A percentile compares a stretch with the other conserved stretches of the same genome.
phyloP scores from a whole-genome alignment of 2,888 invertebrate genomes.

The Rhagophthalmus giganteus region DNA sequence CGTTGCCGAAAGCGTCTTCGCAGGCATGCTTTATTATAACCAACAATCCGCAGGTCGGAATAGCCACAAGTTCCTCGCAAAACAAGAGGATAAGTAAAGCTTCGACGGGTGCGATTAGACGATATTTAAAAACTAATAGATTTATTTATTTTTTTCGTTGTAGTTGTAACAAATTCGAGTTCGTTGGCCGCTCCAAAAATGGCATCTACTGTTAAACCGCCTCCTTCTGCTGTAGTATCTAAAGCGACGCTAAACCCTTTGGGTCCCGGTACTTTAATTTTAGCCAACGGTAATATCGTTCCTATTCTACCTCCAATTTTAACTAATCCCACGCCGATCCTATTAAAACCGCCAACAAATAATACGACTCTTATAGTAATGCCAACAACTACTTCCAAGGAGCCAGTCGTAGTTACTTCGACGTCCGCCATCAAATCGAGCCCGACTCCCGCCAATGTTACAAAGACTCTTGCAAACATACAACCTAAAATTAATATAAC shows the following conservation, averaged over 20 bases:
- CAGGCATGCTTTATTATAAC: constrained; percentile 22
- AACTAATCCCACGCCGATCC: constrained; percentile 37
- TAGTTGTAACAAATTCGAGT: constrained; percentile 45
- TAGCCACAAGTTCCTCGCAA: constrained; percentile 2
- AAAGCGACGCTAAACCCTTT: constrained; percentile 41
- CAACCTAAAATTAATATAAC: constrained; percentile 44
- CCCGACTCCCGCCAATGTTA: constrained; percentile 8
- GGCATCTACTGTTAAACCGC: constrained; percentile 41
- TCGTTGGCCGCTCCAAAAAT: constrained; percentile 44
- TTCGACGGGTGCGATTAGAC: constrained; percentile 21
- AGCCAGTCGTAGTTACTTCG: constrained; percentile 20
- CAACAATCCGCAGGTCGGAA: constrained; percentile 5
- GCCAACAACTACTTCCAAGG: constrained; percentile 24
- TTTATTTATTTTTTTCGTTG: constrained; percentile 19
- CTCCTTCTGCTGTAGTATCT: constrained; percentile 20
- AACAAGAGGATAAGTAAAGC: constrained; percentile 9
- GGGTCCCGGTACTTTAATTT: constrained; percentile 51
- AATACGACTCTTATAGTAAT: constrained; percentile 32
- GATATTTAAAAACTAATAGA: not conserved
- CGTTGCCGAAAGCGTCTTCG: constrained; percentile 2
- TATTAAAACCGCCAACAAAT: constrained; percentile 35
- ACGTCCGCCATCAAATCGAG: constrained; percentile 18
- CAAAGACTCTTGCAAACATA: constrained; percentile 13
- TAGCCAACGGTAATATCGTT: constrained; percentile 51
- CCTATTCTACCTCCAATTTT: constrained; percentile 44